Evolutionary conservation across 2,113 vertebrate genomes (phyloP), one percentile per base, ranked within the genome.

Genomic region (Calonectris borealis): DNA sequence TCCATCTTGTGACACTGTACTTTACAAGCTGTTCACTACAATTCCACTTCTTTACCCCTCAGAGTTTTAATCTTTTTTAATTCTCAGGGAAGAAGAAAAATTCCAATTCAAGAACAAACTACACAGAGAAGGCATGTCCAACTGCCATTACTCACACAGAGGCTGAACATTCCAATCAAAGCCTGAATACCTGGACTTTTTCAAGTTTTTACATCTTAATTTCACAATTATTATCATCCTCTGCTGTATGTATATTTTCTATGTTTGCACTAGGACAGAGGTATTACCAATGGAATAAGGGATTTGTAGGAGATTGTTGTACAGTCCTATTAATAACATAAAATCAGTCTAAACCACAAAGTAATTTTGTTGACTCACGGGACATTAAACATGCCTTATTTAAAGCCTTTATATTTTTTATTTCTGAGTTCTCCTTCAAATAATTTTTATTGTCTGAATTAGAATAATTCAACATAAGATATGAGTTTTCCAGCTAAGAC

Each of bases 331-430:
- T 97, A 97, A 92, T 94, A 96, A 92, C 81, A 97, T 79, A 93
- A 97, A 95, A 96, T 95, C 89, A 76, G 60, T 64, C 91, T 78
- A 92, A 96, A 97, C 52, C 87, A 95, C 83, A 95, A 87, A 97
- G 91, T 92, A 96, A 95, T 96, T 95, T 96, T 97, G 80, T 96
- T 97, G 94, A 97, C 96, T 97, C 96, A 69, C 70, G 95, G 89
- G 89, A 96, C 75, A 93, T 95, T 89, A 97, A 97, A 64, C 68
- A 93, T 91, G 81, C 57, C 80, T 88, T 95, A 95, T 93, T 91
- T 89, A 95, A 97, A 95, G 52, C 42, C 49, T 86, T 96, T 78
- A 27, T 94, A 64, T 62, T 96, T 97, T 95, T 86, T 87, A 89
- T 97, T 91, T 91, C 90, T 42, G 75, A 91, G 36, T 95, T 92